Base-by-base conservation (phyloP, 2,888 invertebrate genomes). In the Caenorhabditis sp. region DNA sequence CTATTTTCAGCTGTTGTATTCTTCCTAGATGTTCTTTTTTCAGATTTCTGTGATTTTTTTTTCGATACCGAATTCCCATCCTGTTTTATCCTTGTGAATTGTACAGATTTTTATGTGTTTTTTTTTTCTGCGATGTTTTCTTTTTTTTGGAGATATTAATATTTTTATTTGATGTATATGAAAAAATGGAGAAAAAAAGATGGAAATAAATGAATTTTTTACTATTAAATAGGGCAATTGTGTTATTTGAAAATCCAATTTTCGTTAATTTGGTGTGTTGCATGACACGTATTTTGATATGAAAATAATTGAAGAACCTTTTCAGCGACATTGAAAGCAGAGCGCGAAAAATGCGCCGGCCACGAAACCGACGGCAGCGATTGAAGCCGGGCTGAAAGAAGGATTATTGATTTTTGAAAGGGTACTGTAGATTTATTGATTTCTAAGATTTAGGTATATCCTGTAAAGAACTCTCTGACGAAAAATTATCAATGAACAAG, bases 281-380 rank as follows among this genome's bases (percentile, higher is more conserved):
- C 10, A 43, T 43, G 43, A 43, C 43, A 43, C 43, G 43, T 43
- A 43, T 43, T 43, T 43, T 43, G 43, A 43, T 43, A 43, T 43
- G 43, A 43, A 10, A 14, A 17, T 43, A 14, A 43, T 43, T n/a
- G n/a, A n/a, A n/a, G n/a, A n/a, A n/a, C n/a, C n/a, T n/a, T n/a
- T n/a, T 43, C 67, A 80, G 38, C 81, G 74, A 70, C 80, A 82
- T 56, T 80, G 81, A 67, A 82, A 82, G 61, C 81, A 82, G 17
- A 82, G 76, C n/a, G 81, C 80, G 67, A 82, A 82, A 65, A 82
- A 82, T 38, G 81, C 81, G 10, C 81, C 81, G 0, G 76, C 71
- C 10, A 78, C 65, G 70, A 82, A 82, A 36, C 80, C 81, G 17
- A 80, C 73, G 10, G 70, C 75, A 3, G 80, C 78, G 63, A 82